Evolutionary conservation across 2,888 invertebrate species (phyloP).

Genomic region (Hedychridium roseum): DNA sequence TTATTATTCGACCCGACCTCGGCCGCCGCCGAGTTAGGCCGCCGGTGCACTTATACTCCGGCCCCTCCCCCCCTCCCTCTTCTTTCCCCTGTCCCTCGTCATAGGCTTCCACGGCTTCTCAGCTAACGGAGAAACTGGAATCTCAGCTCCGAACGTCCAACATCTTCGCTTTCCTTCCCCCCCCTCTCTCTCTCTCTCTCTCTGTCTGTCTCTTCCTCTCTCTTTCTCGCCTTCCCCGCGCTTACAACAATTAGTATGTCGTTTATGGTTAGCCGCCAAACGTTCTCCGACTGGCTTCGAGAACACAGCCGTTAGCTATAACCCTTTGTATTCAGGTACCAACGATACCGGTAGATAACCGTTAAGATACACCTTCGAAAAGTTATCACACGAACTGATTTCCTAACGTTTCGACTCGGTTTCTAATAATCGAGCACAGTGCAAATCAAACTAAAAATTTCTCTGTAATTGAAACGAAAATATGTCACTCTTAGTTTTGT

Average conservation of each 20-base stretch:
- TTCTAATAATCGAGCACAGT: no score
- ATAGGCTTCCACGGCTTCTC: slow-evolving; percentile 4
- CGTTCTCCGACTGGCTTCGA: background rate
- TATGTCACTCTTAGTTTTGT: no score
- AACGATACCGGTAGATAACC: no score
- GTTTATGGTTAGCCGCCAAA: background rate
- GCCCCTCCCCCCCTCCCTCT: slow-evolving; percentile 4
- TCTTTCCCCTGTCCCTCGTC: background rate
- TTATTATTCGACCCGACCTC: slow-evolving; percentile 50
- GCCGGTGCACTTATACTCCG: slow-evolving; percentile 17
- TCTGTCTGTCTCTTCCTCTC: slow-evolving; percentile 1
- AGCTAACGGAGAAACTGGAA: slow-evolving; percentile 19
- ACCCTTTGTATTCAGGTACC: no score
- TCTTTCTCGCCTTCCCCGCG: background rate
- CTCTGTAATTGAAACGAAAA: no score
- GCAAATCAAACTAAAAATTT: no score
- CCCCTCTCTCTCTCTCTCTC: slow-evolving; percentile 10
- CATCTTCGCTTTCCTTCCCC: slow-evolving; percentile 7
- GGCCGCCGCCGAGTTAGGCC: slow-evolving; percentile 47
- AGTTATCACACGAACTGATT: no score
- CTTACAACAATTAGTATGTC: no score
- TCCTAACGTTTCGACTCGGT: no score
- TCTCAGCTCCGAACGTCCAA: slow-evolving; percentile 6
- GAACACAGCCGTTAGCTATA: no score
- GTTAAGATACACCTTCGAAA: no score